These are phyloP conservation scores for Daboia siamensis DNA, from an alignment of 2,113 vertebrate species.

Conservation along the genomic window DNA sequence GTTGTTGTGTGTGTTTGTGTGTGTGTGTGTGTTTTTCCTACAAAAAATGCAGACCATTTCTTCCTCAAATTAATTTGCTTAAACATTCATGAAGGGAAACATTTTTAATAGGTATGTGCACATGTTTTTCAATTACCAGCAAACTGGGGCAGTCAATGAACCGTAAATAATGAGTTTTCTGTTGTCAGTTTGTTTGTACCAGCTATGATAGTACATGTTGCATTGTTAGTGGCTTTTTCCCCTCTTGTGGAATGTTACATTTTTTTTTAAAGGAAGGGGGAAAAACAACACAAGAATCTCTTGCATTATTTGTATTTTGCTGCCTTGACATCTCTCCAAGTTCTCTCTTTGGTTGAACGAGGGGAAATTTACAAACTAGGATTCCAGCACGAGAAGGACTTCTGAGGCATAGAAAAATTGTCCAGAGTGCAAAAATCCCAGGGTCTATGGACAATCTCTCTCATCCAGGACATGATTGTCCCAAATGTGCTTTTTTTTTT, in stretches of 20 bases:
- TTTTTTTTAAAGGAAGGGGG: too few species aligned
- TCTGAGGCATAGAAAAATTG: not conserved
- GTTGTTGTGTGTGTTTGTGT: too few species aligned
- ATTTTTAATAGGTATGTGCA: constrained; percentile 55
- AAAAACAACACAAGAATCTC: not conserved
- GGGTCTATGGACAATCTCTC: too few species aligned
- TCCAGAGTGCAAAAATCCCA: not conserved
- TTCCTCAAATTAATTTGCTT: constrained; percentile 58
- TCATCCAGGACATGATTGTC: too few species aligned
- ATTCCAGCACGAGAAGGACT: not conserved
- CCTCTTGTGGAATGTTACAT: not conserved
- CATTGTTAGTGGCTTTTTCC: not conserved
- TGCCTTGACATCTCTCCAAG: too few species aligned
- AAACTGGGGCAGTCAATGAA: constrained; percentile 38
- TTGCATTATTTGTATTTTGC: not conserved
- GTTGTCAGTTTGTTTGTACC: constrained; percentile 23
- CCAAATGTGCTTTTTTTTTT: too few species aligned
- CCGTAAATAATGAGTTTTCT: constrained; percentile 44
- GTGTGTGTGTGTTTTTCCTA: not conserved
- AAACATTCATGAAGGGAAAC: constrained; percentile 50
- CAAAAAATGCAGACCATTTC: constrained; percentile 12
- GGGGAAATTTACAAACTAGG: not conserved
- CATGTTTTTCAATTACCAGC: constrained; percentile 47
- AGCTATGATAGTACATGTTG: not conserved
- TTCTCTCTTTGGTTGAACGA: not conserved